Percentiles rank a stretch among this genome's conserved stretches.
Evolutionary conservation across 2,113 vertebrate species (phyloP).

Genomic region (Elaphurus davidianus): DNA sequence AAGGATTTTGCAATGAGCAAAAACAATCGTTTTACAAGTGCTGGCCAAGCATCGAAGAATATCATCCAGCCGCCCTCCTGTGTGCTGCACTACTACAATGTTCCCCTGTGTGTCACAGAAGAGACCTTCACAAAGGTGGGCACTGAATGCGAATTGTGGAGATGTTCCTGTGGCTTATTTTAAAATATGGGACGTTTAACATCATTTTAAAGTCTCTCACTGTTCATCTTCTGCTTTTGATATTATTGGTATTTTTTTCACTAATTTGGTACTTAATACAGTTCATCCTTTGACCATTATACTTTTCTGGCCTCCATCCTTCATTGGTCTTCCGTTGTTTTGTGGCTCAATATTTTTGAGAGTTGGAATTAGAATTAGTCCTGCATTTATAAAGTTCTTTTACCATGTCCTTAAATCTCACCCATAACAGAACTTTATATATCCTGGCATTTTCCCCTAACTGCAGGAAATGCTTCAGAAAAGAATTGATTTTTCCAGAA

Average conservation of each 20-base stretch:
- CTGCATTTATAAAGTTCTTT: neutral
- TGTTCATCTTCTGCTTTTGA: neutral
- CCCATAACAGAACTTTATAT: neutral
- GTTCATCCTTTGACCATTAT: neutral
- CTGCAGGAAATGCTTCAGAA: neutral
- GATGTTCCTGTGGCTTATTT: neutral
- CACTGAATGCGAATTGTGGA: neutral
- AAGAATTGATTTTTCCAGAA: neutral
- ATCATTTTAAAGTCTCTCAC: neutral
- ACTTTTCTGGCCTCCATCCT: neutral
- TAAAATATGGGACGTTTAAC: neutral
- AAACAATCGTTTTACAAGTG: slow-evolving; percentile 97
- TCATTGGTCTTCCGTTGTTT: neutral
- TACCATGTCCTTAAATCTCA: neutral
- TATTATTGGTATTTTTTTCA: neutral
- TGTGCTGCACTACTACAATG: slow-evolving; percentile 97
- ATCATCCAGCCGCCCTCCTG: slow-evolving; percentile 98
- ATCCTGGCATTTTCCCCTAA: neutral
- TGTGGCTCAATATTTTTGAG: neutral
- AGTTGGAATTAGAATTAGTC: neutral
- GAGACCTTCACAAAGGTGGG: slow-evolving; percentile 92
- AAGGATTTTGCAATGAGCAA: slow-evolving; percentile 98
- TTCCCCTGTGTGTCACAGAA: slow-evolving; percentile 92
- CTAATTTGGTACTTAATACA: neutral
- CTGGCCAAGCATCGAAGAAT: slow-evolving; percentile 97